Conservation (phyloP, 2,888 invertebrate genomes). For the Leptopilina myrica region DNA sequence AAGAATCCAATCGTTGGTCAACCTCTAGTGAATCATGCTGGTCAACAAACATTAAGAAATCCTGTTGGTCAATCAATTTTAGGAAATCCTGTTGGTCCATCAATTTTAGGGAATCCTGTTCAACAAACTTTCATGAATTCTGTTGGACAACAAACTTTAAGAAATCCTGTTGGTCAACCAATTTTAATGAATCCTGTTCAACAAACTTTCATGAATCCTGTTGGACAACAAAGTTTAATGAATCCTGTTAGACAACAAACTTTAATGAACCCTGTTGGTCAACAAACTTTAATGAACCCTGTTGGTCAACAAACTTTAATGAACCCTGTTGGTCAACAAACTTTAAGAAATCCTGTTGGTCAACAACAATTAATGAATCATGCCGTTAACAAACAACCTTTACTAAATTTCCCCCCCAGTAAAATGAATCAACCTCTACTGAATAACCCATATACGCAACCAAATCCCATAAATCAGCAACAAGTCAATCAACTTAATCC, state of each 20-base stretch:
- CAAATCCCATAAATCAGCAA: no score
- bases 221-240: not conserved
- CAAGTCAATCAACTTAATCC: no score
- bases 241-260: not conserved
- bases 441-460: no score
- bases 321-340: not conserved
- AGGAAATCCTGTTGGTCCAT: not conserved
- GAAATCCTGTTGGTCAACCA: not conserved
- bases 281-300: not conserved
- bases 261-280: not conserved
- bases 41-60: not conserved
- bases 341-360: not conserved
- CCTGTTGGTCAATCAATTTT: not conserved
- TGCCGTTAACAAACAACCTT: no score
- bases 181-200: not conserved
- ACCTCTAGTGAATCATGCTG: not conserved
- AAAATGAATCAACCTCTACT: no score
- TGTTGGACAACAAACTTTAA: not conserved
- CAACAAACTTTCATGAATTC: not conserved
- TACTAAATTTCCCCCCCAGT: no score
- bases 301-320: not conserved
- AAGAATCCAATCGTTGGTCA: no score
- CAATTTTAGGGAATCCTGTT: not conserved
- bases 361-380: not conserved
- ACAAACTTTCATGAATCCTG: not conserved